Evolutionary conservation across 2,797 vertebrate genomes (phyloP), one percentile per base, ranked within the genome.

Genomic region (Microctenopoma stevenorrisi): DNA sequence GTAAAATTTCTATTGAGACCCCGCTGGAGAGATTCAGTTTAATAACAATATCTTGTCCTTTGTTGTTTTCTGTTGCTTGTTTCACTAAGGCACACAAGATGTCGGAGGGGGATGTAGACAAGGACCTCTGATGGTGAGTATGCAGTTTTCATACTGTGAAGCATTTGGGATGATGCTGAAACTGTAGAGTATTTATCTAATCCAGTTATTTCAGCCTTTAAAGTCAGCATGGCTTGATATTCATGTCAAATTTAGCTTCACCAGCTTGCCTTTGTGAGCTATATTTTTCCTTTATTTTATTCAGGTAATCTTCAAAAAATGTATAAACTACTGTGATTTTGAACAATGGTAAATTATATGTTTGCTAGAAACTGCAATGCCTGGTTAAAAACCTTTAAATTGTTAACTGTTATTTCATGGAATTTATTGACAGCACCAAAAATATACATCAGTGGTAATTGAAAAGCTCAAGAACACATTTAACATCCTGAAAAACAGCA

Each of bases 51-150:
- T 40, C 72, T 77, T 64, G n/a, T 55, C 65, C 55, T 46, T 44
- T 15, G 49, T 5, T 9, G 6, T 55, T 72, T 53, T 48, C 33
- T 0, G 5, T 56, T 54, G 59, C 8, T 71, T 60, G 50, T 54
- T 67, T 30, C 60, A 7, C 80, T 83, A 92, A 98, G 96, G 97
- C 79, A 82, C 90, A 25, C 95, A 96, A 46, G 97, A 97, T 73
- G 81, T 94, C 50, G 93, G 94, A 82, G 81, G 93, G 82, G 94
- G 93, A 76, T 94, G 91, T 75, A 94, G 97, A 88, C 95, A 94
- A 8, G 95, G 95, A 52, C 87, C 93, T 57, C 94, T 96, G 46
- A 96, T 96, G 95, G 97, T 97, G 86, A 97, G 97, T 93, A 78
- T 85, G 68, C 89, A 89, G 1, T 50, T 53, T 65, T 68, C 3